Evolutionary conservation across 2,113 vertebrate species (phyloP).

Genomic region (Silurus glanis): DNA sequence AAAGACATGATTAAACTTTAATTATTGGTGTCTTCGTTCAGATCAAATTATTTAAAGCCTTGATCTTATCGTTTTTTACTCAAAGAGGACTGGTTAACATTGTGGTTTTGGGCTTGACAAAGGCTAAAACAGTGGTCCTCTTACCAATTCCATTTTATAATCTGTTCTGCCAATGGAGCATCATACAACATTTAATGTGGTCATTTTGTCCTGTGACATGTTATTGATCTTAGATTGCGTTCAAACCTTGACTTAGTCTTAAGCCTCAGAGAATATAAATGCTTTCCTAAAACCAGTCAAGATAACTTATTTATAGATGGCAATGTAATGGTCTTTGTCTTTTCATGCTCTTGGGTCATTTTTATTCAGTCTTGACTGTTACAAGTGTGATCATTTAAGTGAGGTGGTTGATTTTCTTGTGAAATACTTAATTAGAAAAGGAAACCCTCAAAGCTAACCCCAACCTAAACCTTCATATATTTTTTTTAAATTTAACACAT

Average conservation of each 20-base stretch:
- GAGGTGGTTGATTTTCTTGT: not conserved
- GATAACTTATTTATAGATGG: not conserved
- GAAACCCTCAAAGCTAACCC: not conserved
- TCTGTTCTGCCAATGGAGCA: not conserved
- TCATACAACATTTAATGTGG: not conserved
- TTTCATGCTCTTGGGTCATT: not conserved
- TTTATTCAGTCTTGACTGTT: not conserved
- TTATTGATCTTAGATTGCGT: not conserved
- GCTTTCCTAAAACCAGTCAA: not conserved
- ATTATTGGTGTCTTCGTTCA: not conserved
- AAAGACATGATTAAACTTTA: not conserved
- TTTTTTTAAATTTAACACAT: not conserved
- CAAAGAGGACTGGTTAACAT: not conserved
- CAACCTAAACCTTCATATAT: not conserved
- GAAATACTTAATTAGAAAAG: not conserved
- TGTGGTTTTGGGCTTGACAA: not conserved
- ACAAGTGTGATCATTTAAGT: not conserved
- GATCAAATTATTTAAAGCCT: not conserved
- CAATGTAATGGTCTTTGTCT: not conserved
- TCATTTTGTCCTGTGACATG: not conserved
- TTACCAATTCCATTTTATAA: not conserved
- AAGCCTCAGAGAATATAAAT: not conserved
- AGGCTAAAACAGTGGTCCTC: not conserved
- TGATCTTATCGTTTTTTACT: not conserved
- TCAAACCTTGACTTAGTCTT: not conserved